Evolutionary conservation across 2,888 invertebrate genomes (phyloP), one percentile per base, ranked within the genome.

Genomic region (Calameuta idolon): DNA sequence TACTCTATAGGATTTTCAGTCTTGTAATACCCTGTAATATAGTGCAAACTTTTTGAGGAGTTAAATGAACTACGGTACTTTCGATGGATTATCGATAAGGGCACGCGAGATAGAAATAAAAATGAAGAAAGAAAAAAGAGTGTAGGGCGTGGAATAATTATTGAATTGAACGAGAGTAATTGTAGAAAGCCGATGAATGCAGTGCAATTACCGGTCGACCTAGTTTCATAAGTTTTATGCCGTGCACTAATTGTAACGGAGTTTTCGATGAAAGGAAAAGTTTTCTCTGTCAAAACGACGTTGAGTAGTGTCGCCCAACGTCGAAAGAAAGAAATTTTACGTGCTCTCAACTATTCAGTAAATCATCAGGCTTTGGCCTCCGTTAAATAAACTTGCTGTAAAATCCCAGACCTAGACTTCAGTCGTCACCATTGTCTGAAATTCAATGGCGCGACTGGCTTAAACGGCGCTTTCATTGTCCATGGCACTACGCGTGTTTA

Each of bases 131-230:
- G 40, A 40, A 23, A 55, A 15, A 55, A 55, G 12, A 55, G 23
- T 55, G 1, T 23, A 55, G 40, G 23, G 23, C 2, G 40, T 2
- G 23, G 23, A 55, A 55, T 23, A 55, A 55, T 55, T 15, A 55
- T 55, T 15, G 40, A 55, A 55, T 23, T 23, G 15, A 55, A 55
- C 23, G 40, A 23, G 40, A 55, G 40, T 55, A 55, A 55, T 55
- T 55, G 69, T 71, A 74, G 73, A 55, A 75, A 76, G 74, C 80
- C 80, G 78, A 81, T 81, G 84, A 84, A 85, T 82, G 80, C 83
- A 81, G 81, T 76, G 82, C 83, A 84, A 85, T 85, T 85, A 83
- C 79, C 79, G 79, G 79, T 77, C 79, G 82, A 83, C 79, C 81
- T 79, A 83, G 81, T 84, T 84, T 55, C 23, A 55, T 23, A 23